phyloP scores from a whole-genome alignment of 2,888 invertebrate genomes.

The Gari tellinella region DNA sequence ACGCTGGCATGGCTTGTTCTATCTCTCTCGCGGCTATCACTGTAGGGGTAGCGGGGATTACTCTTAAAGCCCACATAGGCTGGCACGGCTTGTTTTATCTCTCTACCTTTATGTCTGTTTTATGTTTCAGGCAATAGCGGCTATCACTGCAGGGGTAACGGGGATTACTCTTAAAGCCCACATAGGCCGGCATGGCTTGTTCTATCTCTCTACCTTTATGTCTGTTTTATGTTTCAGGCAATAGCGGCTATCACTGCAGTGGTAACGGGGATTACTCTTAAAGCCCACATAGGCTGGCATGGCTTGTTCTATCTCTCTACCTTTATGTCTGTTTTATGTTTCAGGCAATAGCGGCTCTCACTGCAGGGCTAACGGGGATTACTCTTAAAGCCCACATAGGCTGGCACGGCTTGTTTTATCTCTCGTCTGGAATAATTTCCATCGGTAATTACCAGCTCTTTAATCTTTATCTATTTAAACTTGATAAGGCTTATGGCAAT shows the following conservation, averaged over 20 bases:
- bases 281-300: constrained; percentile 76
- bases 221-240: constrained; percentile 52
- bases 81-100: constrained; percentile 80
- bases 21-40: constrained; percentile 69
- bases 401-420: constrained; percentile 79
- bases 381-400: constrained; percentile 71
- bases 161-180: constrained; percentile 65
- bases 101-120: constrained; percentile 49
- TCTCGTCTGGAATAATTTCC: constrained; percentile 69
- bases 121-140: constrained; percentile 64
- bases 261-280: constrained; percentile 67
- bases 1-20: constrained; percentile 81
- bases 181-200: constrained; percentile 81
- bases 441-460: constrained; percentile 76
- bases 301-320: constrained; percentile 79
- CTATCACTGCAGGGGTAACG: constrained; percentile 69
- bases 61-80: constrained; percentile 70
- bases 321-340: not conserved
- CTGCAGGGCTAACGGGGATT: constrained; percentile 71
- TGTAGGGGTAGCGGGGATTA: constrained; percentile 69
- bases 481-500: too few relatives aligned
- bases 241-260: constrained; percentile 69
- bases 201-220: constrained; percentile 68
- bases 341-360: constrained; percentile 66
- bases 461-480: too few relatives aligned